phyloP scores from a whole-genome alignment of 2,888 invertebrate species.

The Theretra japonica region DNA sequence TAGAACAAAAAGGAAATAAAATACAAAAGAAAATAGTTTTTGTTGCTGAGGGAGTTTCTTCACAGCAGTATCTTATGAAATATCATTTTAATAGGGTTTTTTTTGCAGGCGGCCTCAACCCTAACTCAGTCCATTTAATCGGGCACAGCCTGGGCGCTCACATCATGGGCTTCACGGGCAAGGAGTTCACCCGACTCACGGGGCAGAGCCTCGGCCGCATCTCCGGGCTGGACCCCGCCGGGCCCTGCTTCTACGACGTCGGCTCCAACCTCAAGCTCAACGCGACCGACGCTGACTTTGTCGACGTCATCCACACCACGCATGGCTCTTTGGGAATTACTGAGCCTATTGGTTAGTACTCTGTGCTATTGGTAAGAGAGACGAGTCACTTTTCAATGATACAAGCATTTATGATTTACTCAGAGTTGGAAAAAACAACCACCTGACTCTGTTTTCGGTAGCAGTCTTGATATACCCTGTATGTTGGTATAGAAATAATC shows the following conservation, averaged over 20 bases:
- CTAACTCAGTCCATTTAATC: slow-evolving; percentile 65
- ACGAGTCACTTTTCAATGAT: too few species aligned
- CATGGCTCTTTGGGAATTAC: slow-evolving; percentile 67
- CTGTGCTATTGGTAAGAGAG: slow-evolving; percentile 65
- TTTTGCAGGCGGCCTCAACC: slow-evolving; percentile 60
- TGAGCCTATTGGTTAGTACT: too few species aligned
- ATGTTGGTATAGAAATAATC: too few species aligned
- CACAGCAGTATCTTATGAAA: too few species aligned
- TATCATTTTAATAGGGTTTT: too few species aligned
- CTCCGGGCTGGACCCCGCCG: slow-evolving; percentile 74
- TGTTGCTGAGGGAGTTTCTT: too few species aligned
- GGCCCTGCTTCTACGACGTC: slow-evolving; percentile 72
- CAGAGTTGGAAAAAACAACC: too few species aligned
- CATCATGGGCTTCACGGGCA: slow-evolving; percentile 70
- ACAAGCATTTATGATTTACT: too few species aligned
- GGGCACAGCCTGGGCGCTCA: slow-evolving; percentile 78
- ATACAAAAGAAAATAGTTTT: too few species aligned
- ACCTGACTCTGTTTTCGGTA: too few species aligned
- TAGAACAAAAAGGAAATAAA: too few species aligned
- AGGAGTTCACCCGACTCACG: slow-evolving; percentile 58
- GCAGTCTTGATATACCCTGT: too few species aligned
- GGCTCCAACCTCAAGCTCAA: slow-evolving; percentile 54
- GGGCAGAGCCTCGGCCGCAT: slow-evolving; percentile 63
- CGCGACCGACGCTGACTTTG: slow-evolving; percentile 63
- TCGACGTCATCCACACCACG: slow-evolving; percentile 71